phyloP scores from a whole-genome alignment of 1,140 invertebrate genomes.

The Aphelinus atriplicis region DNA sequence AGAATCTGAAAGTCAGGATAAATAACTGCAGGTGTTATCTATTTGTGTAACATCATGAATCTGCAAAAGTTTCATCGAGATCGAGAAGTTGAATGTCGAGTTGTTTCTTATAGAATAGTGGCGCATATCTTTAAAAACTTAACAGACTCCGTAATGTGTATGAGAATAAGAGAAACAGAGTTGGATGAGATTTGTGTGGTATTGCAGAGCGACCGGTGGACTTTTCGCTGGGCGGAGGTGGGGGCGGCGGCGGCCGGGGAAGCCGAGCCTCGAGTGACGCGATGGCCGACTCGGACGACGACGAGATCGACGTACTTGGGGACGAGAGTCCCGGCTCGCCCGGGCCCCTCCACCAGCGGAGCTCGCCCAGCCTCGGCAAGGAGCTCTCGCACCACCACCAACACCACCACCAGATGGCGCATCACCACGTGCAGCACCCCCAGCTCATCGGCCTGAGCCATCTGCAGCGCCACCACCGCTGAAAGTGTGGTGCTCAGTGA shows the following conservation, averaged over 20 bases:
- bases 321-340: conserved; percentile 21
- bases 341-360: conserved; percentile 29
- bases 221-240: conserved; percentile 57
- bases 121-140: too few species aligned
- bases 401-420: conserved; percentile 1
- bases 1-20: too few species aligned
- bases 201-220: conserved; percentile 61
- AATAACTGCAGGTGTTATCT: too few species aligned
- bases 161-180: too few species aligned
- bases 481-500: conserved; percentile 34
- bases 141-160: too few species aligned
- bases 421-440: conserved; percentile 25
- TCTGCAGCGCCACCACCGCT: conserved; percentile 61
- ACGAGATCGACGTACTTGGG: conserved; percentile 48
- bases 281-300: conserved; percentile 57
- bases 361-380: conserved; percentile 23
- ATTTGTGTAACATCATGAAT: too few species aligned
- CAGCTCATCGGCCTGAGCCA: conserved; percentile 46
- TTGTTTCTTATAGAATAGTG: too few species aligned
- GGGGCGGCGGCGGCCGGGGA: conserved; percentile 55
- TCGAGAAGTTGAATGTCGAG: too few species aligned
- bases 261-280: conserved; percentile 61
- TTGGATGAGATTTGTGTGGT: too few species aligned
- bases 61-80: too few species aligned
- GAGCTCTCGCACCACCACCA: conserved; percentile 6